Evolutionary conservation across 2,113 vertebrate genomes (phyloP), one percentile per base, ranked within the genome.

Genomic region (Alaudala cheleensis): DNA sequence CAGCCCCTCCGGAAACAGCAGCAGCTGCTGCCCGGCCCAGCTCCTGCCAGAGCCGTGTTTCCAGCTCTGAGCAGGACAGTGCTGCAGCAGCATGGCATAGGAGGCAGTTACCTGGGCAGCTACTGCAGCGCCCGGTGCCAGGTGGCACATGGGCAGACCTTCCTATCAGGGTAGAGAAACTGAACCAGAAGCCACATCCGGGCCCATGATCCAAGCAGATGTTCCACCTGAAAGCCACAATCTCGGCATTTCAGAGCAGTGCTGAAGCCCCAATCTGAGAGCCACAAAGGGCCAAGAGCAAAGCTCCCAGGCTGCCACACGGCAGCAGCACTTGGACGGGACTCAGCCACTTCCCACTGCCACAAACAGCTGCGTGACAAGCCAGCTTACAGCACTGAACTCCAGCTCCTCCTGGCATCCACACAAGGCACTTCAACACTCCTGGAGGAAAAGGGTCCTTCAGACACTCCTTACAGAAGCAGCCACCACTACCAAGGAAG

Each of bases 61-160:
- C 23, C 47, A 51, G 73, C 57, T 12, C 65, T 0, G 53, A 49
- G 82, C 0, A 21, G 65, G 23, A 26, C 1, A 2, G 56, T 1
- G 21, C 70, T 12, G 31, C 17, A 8, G 25, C 25, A 25, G 40
- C 42, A 2, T 2, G 7, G 12, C 77, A 47, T 5, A 5, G 47
- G 21, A 39, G 13, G 13, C 6, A 2, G 29, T 5, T 11, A 8
- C 39, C 37, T 1, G 0, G 31, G 53, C 54, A 62, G 81, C 34
- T 9, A 20, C 47, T 3, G 21, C 37, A 18, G 61, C 0, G 0
- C 37, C 10, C 7, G 0, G 31, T 5, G 34, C 20, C 0, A 5
- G 44, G 37, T 0, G 1, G n/a, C 31, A 67, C 24, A 1, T 0
- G 3, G 61, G 20, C 0, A 0, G 44, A n/a, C 11, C 9, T 17